Percentiles rank a stretch among this genome's conserved stretches.
phyloP scores from a whole-genome alignment of 2,797 vertebrate species.

The Anomalospiza imberbis region DNA sequence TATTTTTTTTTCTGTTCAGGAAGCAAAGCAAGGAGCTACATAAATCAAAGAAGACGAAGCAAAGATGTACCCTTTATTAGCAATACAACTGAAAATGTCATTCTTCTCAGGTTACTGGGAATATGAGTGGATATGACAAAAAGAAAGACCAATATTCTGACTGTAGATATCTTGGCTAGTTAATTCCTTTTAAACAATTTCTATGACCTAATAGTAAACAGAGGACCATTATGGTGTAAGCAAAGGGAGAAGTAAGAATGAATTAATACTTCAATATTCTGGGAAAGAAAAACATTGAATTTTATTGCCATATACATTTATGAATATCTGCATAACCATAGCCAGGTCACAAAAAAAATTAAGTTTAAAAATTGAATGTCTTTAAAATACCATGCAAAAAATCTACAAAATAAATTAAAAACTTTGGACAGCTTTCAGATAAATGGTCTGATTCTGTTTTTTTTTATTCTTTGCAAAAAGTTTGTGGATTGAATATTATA shows the following conservation, averaged over 20 bases:
- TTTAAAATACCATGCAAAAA: background rate
- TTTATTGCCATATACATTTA: background rate
- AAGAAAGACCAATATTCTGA: background rate
- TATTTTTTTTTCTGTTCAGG: background rate
- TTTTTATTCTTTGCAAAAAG: background rate
- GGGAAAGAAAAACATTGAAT: background rate
- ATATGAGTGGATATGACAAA: background rate
- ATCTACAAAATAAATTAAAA: background rate
- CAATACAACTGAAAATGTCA: background rate
- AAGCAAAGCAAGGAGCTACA: background rate
- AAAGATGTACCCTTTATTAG: background rate
- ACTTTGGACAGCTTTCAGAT: background rate
- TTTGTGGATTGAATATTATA: background rate
- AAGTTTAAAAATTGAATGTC: background rate
- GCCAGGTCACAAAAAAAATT: background rate
- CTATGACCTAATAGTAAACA: background rate
- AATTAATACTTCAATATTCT: background rate
- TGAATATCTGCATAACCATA: background rate
- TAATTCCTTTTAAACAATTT: background rate
- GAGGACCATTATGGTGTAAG: background rate
- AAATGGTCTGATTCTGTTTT: background rate
- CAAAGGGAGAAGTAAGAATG: background rate
- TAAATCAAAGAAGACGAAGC: background rate
- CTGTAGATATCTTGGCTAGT: background rate
- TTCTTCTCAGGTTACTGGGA: background rate